phyloP scores from a whole-genome alignment of 2,113 vertebrate genomes.

The Microtus oregoni region DNA sequence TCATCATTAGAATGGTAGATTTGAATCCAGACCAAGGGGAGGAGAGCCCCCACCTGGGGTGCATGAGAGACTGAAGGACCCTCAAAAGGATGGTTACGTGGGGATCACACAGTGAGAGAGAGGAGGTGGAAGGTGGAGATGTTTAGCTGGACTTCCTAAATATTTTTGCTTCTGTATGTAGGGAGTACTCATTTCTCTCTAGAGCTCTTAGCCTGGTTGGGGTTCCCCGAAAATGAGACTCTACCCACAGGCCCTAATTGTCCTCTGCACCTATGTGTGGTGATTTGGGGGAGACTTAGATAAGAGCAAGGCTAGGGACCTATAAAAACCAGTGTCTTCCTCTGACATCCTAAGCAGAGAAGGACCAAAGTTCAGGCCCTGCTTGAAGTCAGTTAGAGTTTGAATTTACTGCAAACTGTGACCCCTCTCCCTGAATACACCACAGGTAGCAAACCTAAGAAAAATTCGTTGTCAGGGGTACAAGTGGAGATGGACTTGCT shows the following conservation, averaged over 20 bases:
- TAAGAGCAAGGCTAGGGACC: not conserved
- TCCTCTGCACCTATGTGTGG: not conserved
- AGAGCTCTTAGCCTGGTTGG: not conserved
- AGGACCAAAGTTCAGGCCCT: slow-evolving; percentile 10
- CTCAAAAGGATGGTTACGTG: not conserved
- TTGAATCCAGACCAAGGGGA: slow-evolving; percentile 6
- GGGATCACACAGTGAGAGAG: not conserved
- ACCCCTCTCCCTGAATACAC: not conserved
- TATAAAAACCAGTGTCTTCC: not conserved
- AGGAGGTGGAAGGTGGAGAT: not conserved
- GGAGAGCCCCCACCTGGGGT: accelerated
- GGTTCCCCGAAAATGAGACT: not conserved
- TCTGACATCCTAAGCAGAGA: slow-evolving; percentile 62
- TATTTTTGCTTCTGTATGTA: not conserved
- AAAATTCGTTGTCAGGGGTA: not conserved
- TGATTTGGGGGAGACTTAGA: not conserved
- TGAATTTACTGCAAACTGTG: slow-evolving; percentile 26
- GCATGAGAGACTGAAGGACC: not conserved
- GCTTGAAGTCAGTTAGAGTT: not conserved
- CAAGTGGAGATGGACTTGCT: not conserved
- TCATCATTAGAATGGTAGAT: slow-evolving; percentile 12
- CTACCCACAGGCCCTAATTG: not conserved
- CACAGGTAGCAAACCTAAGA: not conserved
- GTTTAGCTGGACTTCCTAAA: not conserved
- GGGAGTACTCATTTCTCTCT: not conserved